A percentile compares a stretch with the other conserved stretches of the same genome.
Conservation (phyloP, 2,888 invertebrate genomes). For the Aphelenchoides bicaudatus region DNA sequence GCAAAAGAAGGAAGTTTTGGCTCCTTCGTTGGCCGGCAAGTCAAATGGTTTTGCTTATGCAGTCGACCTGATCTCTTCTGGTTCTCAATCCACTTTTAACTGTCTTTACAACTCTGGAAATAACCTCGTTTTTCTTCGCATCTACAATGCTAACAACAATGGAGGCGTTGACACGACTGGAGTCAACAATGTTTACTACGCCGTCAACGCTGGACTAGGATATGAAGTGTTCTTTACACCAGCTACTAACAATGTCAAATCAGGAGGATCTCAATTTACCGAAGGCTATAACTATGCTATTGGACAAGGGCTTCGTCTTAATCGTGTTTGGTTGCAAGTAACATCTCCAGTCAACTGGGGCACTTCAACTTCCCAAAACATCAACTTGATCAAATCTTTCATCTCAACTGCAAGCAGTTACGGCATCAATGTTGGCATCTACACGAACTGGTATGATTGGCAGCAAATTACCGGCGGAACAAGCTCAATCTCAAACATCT, state of each 20-base stretch:
- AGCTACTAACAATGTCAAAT: slow-evolving; percentile 30
- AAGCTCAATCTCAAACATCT: neutral
- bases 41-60: neutral
- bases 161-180: slow-evolving; percentile 37
- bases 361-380: slow-evolving; percentile 27
- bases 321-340: slow-evolving; percentile 41
- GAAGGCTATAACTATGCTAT: slow-evolving; percentile 39
- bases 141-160: slow-evolving; percentile 36
- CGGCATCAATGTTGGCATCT: neutral
- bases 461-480: neutral
- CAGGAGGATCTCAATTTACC: slow-evolving; percentile 37
- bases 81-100: neutral
- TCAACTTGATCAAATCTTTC: slow-evolving; percentile 35
- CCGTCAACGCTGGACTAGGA: slow-evolving; percentile 37
- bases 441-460: slow-evolving; percentile 17
- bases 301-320: slow-evolving; percentile 34
- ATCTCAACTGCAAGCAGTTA: slow-evolving; percentile 29
- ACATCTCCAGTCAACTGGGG: slow-evolving; percentile 45
- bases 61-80: neutral
- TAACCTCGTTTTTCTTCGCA: slow-evolving; percentile 30
- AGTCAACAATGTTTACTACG: slow-evolving; percentile 33
- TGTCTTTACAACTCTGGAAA: slow-evolving; percentile 21
- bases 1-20: too few relatives aligned
- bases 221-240: slow-evolving; percentile 43
- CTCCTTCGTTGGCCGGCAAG: too few relatives aligned